phyloP scores from a whole-genome alignment of 92 coral and sea anemone species.

The Diadumene lineata region DNA sequence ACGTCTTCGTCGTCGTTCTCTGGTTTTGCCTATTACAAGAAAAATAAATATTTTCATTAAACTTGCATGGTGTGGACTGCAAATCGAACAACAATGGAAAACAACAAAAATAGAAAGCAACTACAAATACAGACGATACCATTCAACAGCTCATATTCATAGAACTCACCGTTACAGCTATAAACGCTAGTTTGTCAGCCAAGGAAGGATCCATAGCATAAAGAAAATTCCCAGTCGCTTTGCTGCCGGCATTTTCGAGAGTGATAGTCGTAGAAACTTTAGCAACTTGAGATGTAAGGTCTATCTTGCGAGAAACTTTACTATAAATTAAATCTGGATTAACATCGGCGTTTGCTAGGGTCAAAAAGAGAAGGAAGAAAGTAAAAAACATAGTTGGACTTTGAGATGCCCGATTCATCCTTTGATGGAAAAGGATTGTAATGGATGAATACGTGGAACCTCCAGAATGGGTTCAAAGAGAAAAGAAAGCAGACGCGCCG shows the following conservation, averaged over 20 bases:
- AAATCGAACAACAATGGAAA: background rate
- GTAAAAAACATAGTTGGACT: slow-evolving; percentile 63
- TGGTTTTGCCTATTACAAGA: slow-evolving; percentile 59
- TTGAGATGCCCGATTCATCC: slow-evolving; percentile 76
- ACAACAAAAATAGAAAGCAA: background rate
- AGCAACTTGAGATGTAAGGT: slow-evolving; percentile 82
- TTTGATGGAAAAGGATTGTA: slow-evolving; percentile 90
- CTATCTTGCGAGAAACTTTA: slow-evolving; percentile 95
- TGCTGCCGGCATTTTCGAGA: slow-evolving; percentile 87
- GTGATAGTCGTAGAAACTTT: slow-evolving; percentile 80
- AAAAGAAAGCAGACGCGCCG: slow-evolving; percentile 53
- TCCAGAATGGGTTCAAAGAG: slow-evolving; percentile 77
- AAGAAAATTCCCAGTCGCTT: slow-evolving; percentile 57
- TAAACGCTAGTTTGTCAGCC: slow-evolving; percentile 81
- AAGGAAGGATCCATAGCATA: slow-evolving; percentile 85
- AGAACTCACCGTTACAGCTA: slow-evolving; percentile 79
- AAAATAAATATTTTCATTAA: background rate
- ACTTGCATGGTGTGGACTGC: slow-evolving; percentile 11
- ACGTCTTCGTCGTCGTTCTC: slow-evolving; percentile 74
- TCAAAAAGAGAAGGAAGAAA: slow-evolving; percentile 51
- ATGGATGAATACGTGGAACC: slow-evolving; percentile 87
- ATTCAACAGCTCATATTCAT: no score
- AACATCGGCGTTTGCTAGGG: slow-evolving; percentile 68
- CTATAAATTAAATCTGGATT: slow-evolving; percentile 66
- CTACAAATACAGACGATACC: no score